Percentiles rank a stretch among this genome's conserved stretches.
phyloP scores from a whole-genome alignment of 2,888 invertebrate species.

The Thyatira batis region DNA sequence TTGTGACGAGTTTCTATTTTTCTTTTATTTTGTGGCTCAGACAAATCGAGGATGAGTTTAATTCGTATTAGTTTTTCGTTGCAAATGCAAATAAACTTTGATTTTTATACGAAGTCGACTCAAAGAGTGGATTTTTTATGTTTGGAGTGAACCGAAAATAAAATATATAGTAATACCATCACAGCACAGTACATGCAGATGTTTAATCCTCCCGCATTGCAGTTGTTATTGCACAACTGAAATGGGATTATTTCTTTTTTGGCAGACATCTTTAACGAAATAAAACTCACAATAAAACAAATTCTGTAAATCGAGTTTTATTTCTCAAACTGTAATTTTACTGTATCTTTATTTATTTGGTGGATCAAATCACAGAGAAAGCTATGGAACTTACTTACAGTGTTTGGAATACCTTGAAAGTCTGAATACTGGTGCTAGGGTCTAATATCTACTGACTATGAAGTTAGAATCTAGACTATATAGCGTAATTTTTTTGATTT shows the following conservation, averaged over 20 bases:
- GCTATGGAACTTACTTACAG: too few relatives aligned
- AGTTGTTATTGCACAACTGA: constrained; percentile 29
- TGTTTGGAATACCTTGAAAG: too few relatives aligned
- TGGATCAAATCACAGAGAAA: too few relatives aligned
- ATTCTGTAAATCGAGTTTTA: neutral
- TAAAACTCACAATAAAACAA: neutral
- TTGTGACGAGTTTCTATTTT: constrained; percentile 11
- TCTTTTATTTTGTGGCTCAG: constrained; percentile 6
- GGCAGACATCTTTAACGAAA: constrained; percentile 28
- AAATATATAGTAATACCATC: neutral
- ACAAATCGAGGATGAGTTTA: neutral
- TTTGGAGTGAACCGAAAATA: neutral
- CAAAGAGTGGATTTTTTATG: neutral
- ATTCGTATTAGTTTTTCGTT: neutral
- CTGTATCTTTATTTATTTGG: too few relatives aligned
- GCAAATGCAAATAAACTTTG: neutral
- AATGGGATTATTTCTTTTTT: constrained; percentile 30
- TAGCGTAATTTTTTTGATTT: too few relatives aligned
- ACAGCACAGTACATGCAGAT: neutral
- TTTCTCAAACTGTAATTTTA: neutral
- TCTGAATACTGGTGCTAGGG: too few relatives aligned
- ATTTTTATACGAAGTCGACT: neutral
- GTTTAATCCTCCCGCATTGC: constrained; percentile 34
- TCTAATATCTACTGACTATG: too few relatives aligned
- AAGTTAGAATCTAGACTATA: too few relatives aligned